Evolutionary conservation across 2,888 invertebrate genomes (phyloP), one percentile per base, ranked within the genome.

Genomic region (Drosophila recens): DNA sequence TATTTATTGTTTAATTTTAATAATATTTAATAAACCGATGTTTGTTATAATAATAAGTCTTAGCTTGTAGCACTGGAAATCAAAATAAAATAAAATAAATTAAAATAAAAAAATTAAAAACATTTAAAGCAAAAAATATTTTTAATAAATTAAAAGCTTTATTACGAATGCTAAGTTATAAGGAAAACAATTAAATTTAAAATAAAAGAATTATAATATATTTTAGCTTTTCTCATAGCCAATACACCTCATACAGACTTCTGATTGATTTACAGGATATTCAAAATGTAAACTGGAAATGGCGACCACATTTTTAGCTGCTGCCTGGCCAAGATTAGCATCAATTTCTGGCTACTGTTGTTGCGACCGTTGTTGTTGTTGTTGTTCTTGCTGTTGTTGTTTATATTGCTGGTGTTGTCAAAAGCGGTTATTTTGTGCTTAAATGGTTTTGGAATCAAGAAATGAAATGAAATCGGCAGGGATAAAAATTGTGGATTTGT

Each of bases 391-490:
- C 46, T 72, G 65, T n/a, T 73, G 66, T 38, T 72, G 67, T 43
- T 72, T 72, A 20, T 53, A 59, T 64, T 75, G 75, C 48, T 75
- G 76, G 79, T 73, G 76, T 74, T 81, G 72, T 79, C 86, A 77
- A 78, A 82, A 82, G 86, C 80, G 83, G 80, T 74, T 90, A 73
- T 77, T 74, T 85, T 79, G 75, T 83, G 65, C 86, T 81, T 83
- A 78, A 80, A 79, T 83, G 75, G 74, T 75, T 83, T 67, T 69
- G 75, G 69, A 80, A 77, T 79, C 74, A 82, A 83, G 79, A 78
- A 78, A 72, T 76, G 74, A 79, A 87, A 80, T 70, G 76, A 82
- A 85, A 83, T 81, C 73, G 72, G 72, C 67, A 69, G 75, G 66
- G 58, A 75, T 72, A 72, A 59, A 58, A 58, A 48, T 45, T 45